Conservation (phyloP, 2,113 vertebrate genomes). For the Tachycineta bicolor region DNA sequence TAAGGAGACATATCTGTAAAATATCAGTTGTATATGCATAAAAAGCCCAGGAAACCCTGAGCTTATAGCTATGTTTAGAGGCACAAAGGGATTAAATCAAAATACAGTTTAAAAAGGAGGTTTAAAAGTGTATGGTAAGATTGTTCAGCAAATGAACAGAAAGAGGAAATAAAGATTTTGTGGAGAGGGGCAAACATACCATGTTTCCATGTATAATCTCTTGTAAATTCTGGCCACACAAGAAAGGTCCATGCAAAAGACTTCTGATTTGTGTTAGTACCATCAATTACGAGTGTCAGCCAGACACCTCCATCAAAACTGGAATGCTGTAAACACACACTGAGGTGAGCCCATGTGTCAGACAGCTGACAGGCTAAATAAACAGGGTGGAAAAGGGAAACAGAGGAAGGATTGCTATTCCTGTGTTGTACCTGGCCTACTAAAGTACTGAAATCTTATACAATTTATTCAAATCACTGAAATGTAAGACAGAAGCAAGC, state of each 20-base stretch:
- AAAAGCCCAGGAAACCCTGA: background rate
- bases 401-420: background rate
- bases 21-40: background rate
- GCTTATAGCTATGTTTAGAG: background rate
- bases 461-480: background rate
- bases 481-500: background rate
- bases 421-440: background rate
- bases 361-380: background rate
- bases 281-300: background rate
- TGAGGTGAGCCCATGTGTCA: background rate
- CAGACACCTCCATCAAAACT: background rate
- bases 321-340: background rate
- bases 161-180: background rate
- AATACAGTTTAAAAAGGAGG: background rate
- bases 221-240: background rate
- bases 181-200: background rate
- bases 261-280: background rate
- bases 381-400: background rate
- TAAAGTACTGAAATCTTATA: background rate
- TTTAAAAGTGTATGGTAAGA: background rate
- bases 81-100: background rate
- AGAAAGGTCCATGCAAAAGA: background rate
- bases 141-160: background rate
- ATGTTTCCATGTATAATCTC: background rate
- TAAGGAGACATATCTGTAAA: background rate